Conservation (phyloP, 2,888 invertebrate species). For the Meganola albula region DNA sequence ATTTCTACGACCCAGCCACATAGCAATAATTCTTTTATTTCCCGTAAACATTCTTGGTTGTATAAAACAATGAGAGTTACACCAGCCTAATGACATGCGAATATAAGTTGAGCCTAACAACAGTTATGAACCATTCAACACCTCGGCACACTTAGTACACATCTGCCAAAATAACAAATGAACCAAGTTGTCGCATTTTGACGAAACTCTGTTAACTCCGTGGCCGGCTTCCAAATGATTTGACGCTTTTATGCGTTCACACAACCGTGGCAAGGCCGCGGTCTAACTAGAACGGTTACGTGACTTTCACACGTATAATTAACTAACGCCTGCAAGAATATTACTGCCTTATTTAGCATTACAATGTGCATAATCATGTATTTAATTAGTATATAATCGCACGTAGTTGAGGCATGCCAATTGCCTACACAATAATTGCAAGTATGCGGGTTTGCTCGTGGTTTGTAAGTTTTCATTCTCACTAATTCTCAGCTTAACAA, state of each 20-base stretch:
- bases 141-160: slow-evolving; percentile 13
- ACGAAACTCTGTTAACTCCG: slow-evolving; percentile 17
- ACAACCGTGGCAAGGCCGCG: slow-evolving; percentile 16
- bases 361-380: no score
- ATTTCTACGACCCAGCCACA: no score
- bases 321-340: no score
- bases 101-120: slow-evolving; percentile 3
- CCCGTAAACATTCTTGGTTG: background rate
- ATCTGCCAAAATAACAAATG: slow-evolving; percentile 25
- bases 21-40: no score
- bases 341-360: background rate
- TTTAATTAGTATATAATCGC: background rate
- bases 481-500: no score
- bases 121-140: slow-evolving; percentile 22
- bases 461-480: no score
- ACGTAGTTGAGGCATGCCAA: no score
- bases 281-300: slow-evolving; percentile 10
- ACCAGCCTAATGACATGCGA: background rate
- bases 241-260: slow-evolving; percentile 17
- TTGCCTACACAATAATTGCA: background rate
- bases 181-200: slow-evolving; percentile 24
- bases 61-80: background rate
- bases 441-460: background rate
- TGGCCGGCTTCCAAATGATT: slow-evolving; percentile 25
- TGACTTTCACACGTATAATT: slow-evolving; percentile 11